phyloP scores from a whole-genome alignment of 2,888 invertebrate species.

The Muschampia plurimacula region DNA sequence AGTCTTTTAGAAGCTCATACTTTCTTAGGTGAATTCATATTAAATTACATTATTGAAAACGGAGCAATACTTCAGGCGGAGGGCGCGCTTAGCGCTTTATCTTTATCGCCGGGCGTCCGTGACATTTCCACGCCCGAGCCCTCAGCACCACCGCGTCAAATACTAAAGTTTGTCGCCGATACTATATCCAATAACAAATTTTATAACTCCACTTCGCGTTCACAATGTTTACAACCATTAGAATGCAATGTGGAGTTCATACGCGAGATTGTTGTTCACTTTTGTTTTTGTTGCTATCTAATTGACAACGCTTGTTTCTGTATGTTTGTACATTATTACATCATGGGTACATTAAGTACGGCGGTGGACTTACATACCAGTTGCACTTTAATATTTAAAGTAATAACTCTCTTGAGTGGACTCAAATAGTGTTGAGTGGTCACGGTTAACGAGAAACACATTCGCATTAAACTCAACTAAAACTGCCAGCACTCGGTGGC shows the following conservation, averaged over 20 bases:
- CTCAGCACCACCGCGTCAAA: conserved; percentile 40
- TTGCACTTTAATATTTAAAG: conserved; percentile 10
- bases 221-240: conserved; percentile 11
- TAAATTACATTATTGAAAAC: conserved; percentile 20
- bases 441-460: conserved; percentile 28
- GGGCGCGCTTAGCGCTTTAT: conserved; percentile 55
- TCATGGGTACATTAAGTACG: not conserved
- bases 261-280: not conserved
- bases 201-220: conserved; percentile 13
- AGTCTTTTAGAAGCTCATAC: too few species aligned
- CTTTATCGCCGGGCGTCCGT: conserved; percentile 68
- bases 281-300: not conserved
- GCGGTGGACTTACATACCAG: not conserved
- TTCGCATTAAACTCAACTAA: conserved; percentile 21
- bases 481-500: conserved; percentile 3
- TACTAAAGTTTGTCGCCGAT: conserved; percentile 32
- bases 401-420: conserved; percentile 14
- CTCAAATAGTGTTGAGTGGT: conserved; percentile 11
- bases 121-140: conserved; percentile 73
- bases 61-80: conserved; percentile 4
- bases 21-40: conserved; percentile 15
- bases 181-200: conserved; percentile 29
- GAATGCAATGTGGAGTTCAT: conserved; percentile 15
- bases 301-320: not conserved
- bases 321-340: conserved; percentile 2